Conservation (phyloP, 2,888 invertebrate genomes). For the Caenorhabditis wallacei region DNA sequence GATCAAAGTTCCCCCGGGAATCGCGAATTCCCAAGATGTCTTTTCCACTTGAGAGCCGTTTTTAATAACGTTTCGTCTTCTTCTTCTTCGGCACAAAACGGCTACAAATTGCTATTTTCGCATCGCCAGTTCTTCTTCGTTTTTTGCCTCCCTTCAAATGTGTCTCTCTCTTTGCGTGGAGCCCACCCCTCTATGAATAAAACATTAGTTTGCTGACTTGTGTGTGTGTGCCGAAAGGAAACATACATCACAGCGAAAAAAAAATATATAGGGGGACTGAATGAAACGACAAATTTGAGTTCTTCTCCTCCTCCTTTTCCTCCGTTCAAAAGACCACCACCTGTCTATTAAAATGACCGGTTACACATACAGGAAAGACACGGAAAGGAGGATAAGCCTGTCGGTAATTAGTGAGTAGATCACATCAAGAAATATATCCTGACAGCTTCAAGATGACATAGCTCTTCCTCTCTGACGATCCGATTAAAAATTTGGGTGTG, state of each 20-base stretch:
- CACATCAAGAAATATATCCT: background rate
- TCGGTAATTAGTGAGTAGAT: conserved; percentile 32
- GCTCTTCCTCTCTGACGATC: conserved; percentile 1
- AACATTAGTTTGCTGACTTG: conserved; percentile 64
- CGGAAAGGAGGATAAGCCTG: conserved; percentile 21
- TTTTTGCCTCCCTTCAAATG: background rate
- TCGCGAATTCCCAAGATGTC: background rate
- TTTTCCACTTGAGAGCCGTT: too few species aligned
- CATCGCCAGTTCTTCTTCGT: conserved; percentile 2
- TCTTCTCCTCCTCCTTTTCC: background rate
- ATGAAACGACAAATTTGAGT: conserved; percentile 42
- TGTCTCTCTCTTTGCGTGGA: background rate
- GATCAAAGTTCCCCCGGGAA: background rate
- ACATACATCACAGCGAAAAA: too few species aligned
- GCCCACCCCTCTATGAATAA: conserved; percentile 56
- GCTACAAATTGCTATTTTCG: conserved; percentile 55
- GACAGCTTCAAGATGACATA: background rate
- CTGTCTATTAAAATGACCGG: conserved; percentile 37
- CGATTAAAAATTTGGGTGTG: conserved; percentile 12
- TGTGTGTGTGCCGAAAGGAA: conserved; percentile 30
- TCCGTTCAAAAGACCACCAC: conserved; percentile 26
- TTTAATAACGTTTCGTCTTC: conserved; percentile 24
- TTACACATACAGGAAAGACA: conserved; percentile 8
- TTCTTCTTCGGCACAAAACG: conserved; percentile 24
- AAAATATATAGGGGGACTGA: conserved; percentile 7